Evolutionary conservation across 37 sponge, comb jelly and placozoan genomes (phyloP), one percentile per base, ranked within the genome.

Genomic region (Cladorhizidae sp.): DNA sequence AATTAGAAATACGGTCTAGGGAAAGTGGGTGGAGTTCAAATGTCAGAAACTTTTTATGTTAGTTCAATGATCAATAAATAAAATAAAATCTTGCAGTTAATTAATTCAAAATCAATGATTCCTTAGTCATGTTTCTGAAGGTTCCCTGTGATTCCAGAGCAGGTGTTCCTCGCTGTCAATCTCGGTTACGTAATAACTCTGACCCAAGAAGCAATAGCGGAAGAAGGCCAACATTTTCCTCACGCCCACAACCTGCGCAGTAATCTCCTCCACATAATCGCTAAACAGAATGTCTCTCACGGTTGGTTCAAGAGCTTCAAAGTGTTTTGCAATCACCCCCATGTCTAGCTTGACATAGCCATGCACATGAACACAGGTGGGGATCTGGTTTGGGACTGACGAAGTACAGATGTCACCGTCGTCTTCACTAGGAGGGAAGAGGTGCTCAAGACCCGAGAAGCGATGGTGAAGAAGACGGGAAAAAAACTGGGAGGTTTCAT

Each of bases 201-300:
- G 94, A 0, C 87, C 84, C 20, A 58, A 68, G 56, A 95, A 95
- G 62, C 96, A 95, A 72, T 93, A 90, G 41, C 88, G 39, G 57
- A 95, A 95, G 86, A 95, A 95, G 11, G 94, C 91, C 56, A 87
- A 26, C 88, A 92, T 79, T 80, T 84, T 75, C 37, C 75, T 85
- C 20, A 87, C 79, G 12, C 96, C 96, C 18, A 88, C 91, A 57
- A 95, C 94, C 74, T 93, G 91, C 41, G 91, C 91, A 43, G 91
- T 74, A 0, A 95, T 93, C 86, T 95, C 96, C 76, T 95, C 96
- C 36, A 95, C 94, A 74, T 95, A 95, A 72, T 95, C 88, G 32
- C 32, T 14, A 39, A 95, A 93, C 52, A 95, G 64, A 23, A 95
- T 85, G 82, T 95, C 96, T 51, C 77, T 89, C 63, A 84, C 94